These are phyloP conservation scores for Nibea albiflora DNA, from an alignment of 2,113 vertebrate species.

Conservation along the genomic window DNA sequence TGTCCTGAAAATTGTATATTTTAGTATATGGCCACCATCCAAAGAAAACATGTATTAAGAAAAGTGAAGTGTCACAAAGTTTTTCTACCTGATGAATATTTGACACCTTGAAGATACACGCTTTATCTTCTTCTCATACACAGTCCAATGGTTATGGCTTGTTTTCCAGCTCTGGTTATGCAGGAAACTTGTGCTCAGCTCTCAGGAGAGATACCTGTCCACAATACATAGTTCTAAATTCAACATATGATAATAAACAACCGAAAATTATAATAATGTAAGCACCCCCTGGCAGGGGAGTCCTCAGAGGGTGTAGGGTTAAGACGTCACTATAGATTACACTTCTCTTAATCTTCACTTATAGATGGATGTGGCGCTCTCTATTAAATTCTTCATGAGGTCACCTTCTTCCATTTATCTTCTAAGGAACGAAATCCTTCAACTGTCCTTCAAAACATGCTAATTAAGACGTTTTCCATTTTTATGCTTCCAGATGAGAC, in stretches of 20 bases:
- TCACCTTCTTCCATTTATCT: slow-evolving; percentile 32
- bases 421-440: slow-evolving; percentile 4
- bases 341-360: slow-evolving; percentile 38
- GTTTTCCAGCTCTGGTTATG: background rate
- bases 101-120: too few relatives aligned
- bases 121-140: too few relatives aligned
- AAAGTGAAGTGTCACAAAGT: too few relatives aligned
- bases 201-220: background rate
- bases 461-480: slow-evolving; percentile 27
- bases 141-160: too few relatives aligned
- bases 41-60: too few relatives aligned
- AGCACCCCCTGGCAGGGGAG: background rate
- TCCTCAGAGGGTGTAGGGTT: background rate
- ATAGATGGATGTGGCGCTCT: background rate
- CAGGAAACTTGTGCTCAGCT: background rate
- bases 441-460: slow-evolving; percentile 23
- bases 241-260: background rate
- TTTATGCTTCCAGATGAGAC: background rate
- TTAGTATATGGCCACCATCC: too few relatives aligned
- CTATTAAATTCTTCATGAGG: slow-evolving; percentile 24
- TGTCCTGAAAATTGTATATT: too few relatives aligned
- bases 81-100: too few relatives aligned
- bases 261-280: background rate
- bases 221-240: background rate
- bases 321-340: slow-evolving; percentile 40